A percentile compares a stretch with the other conserved stretches of the same genome.
Evolutionary conservation across 2,797 vertebrate genomes (phyloP).

Genomic region (Argentina silus): DNA sequence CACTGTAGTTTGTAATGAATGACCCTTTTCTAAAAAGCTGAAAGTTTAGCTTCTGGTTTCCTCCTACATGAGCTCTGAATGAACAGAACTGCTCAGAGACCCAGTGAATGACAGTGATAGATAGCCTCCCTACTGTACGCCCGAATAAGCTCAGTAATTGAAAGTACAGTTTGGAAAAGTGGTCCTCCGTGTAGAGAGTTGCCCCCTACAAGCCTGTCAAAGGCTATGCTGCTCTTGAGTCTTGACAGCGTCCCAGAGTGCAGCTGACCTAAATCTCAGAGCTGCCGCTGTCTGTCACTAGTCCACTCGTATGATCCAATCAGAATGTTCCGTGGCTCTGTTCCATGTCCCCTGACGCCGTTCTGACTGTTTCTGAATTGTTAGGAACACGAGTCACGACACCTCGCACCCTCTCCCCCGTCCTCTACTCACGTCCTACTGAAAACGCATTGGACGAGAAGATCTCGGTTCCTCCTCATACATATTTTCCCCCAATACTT

Average conservation of each 20-base stretch:
- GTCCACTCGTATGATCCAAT: slow-evolving; percentile 12
- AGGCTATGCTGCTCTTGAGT: slow-evolving; percentile 9
- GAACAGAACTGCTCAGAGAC: background rate
- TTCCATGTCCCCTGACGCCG: background rate
- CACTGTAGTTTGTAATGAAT: background rate
- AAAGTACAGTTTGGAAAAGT: slow-evolving; percentile 6
- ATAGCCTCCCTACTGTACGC: background rate
- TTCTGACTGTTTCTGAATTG: too few relatives aligned
- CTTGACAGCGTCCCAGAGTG: slow-evolving; percentile 36
- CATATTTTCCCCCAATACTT: too few relatives aligned
- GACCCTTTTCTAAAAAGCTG: background rate
- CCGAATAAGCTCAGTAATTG: slow-evolving; percentile 13
- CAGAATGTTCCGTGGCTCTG: background rate
- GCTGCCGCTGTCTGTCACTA: slow-evolving; percentile 65
- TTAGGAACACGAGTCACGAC: too few relatives aligned
- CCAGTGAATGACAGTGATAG: too few relatives aligned
- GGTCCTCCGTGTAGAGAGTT: background rate
- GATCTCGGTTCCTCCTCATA: too few relatives aligned
- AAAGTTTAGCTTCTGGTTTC: background rate
- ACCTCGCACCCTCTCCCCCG: too few relatives aligned
- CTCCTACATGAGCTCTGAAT: background rate
- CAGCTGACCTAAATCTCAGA: slow-evolving; percentile 64
- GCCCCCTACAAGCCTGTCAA: slow-evolving; percentile 24
- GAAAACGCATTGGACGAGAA: too few relatives aligned
- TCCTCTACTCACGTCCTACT: too few relatives aligned